Conservation (phyloP, 2,888 invertebrate species). For the Diploptera punctata region DNA sequence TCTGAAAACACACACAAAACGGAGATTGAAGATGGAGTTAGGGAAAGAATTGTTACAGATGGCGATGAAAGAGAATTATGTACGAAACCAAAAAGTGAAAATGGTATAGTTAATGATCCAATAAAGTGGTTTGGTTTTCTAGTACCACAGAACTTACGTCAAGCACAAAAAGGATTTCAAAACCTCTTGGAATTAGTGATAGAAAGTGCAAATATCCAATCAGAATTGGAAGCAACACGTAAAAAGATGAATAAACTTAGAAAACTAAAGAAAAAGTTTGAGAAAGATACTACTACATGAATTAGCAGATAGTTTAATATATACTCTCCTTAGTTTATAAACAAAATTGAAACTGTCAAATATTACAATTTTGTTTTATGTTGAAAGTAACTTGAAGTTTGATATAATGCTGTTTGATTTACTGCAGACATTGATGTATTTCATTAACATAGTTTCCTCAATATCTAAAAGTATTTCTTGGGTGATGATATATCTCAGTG, state of each 20-base stretch:
- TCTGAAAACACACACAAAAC: background rate
- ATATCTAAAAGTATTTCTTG: too few species aligned
- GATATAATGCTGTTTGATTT: too few species aligned
- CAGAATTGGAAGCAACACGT: slow-evolving; percentile 57
- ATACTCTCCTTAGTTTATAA: too few species aligned
- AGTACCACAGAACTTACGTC: slow-evolving; percentile 78
- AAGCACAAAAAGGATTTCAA: slow-evolving; percentile 76
- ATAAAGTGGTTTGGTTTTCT: slow-evolving; percentile 88
- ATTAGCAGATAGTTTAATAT: too few species aligned
- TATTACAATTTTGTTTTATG: too few species aligned
- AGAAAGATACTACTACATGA: too few species aligned
- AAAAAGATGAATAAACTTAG: slow-evolving; percentile 15
- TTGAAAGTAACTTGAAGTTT: too few species aligned
- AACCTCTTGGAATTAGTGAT: slow-evolving; percentile 70
- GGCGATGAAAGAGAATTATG: slow-evolving; percentile 2
- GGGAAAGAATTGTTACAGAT: background rate
- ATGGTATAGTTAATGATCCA: slow-evolving; percentile 61
- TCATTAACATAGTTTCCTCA: too few species aligned
- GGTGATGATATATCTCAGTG: too few species aligned
- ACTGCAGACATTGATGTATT: too few species aligned
- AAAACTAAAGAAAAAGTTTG: background rate
- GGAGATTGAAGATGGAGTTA: background rate
- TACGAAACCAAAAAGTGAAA: background rate
- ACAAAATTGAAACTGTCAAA: too few species aligned
- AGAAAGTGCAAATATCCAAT: slow-evolving; percentile 73